Base-by-base conservation (phyloP, 2,113 vertebrate genomes). In the Entosphenus tridentatus region DNA sequence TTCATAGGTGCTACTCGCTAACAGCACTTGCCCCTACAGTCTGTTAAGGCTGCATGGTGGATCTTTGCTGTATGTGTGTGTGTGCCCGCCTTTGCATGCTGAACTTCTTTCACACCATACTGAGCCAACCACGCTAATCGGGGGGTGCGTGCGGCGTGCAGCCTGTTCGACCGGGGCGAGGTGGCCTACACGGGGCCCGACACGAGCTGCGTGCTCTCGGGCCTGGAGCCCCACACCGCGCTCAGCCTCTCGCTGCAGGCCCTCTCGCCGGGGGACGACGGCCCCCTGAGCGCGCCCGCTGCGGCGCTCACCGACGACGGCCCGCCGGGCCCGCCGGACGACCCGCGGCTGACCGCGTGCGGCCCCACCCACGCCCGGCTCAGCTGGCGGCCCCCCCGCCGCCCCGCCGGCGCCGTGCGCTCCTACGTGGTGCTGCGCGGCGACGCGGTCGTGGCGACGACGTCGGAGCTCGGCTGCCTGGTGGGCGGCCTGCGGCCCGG, bases 351-450 rank as follows among this genome's bases (percentile, higher is more conserved):
- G n/a, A 73, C 72, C 21, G 72, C 73, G 17, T 77, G 74, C 65
- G 77, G 74, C 9, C 57, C 75, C 1, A 77, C 75, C 6, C 73
- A 76, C 67, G 70, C 76, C n/a, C 74, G 67, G 39, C 62, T 79
- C 62, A 71, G 72, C 13, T 78, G 78, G 78, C 69, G 55, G 2
- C 75, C 72, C 6, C 77, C 77, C 2, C 56, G 69, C 1, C 70
- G 69, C 9, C 57, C 67, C 13, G 12, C 69, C 12, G 73, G 72
- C 18, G 17, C 71, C 55, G 39, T 16, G 11, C 73, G 68, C 57
- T 70, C 68, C 11, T 79, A 77, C 18, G 68, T 72, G 9, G 71
- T 79, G 58, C 74, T 73, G 18, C 67, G 68, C 10, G 72, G 71
- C 7, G 71, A 74, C 54, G 16, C 13, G 10, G 57, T 72, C 10